Evolutionary conservation across 2,797 vertebrate genomes (phyloP).

Genomic region (Poeciliopsis gracilis): DNA sequence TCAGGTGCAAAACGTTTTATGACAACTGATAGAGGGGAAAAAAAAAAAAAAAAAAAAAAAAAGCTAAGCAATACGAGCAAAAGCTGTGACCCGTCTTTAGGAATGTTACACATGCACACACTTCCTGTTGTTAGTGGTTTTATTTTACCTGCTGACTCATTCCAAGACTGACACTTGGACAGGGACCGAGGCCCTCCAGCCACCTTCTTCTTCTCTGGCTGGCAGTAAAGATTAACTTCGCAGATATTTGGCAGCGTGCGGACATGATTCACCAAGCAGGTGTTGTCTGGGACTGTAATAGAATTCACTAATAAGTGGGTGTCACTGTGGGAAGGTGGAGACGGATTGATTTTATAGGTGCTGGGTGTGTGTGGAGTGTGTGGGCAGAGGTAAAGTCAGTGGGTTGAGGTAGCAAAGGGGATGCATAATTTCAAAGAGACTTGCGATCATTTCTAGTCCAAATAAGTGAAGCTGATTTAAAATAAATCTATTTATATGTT

Average conservation of each 20-base stretch:
- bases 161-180: neutral
- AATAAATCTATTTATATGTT: neutral
- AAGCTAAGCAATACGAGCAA: neutral
- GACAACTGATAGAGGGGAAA: neutral
- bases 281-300: conserved; percentile 48
- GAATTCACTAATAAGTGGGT: conserved; percentile 26
- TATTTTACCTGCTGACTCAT: conserved; percentile 20
- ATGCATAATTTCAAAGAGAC: neutral
- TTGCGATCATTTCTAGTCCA: neutral
- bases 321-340: conserved; percentile 20
- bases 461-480: neutral
- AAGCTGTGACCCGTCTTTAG: neutral
- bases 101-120: neutral
- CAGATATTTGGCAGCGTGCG: conserved; percentile 16
- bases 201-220: neutral
- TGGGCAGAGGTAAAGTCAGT: neutral
- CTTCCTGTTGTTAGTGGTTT: conserved; percentile 11
- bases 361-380: neutral
- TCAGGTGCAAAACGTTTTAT: conserved; percentile 3
- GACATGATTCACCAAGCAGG: conserved; percentile 70
- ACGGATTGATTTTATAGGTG: conserved; percentile 4
- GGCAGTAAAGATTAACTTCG: neutral
- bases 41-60: neutral
- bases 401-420: neutral
- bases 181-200: neutral